A percentile compares a stretch with the other conserved stretches of the same genome.
These are phyloP conservation scores for Limonius californicus DNA, from an alignment of 1,140 invertebrate species.

Conservation along the genomic window DNA sequence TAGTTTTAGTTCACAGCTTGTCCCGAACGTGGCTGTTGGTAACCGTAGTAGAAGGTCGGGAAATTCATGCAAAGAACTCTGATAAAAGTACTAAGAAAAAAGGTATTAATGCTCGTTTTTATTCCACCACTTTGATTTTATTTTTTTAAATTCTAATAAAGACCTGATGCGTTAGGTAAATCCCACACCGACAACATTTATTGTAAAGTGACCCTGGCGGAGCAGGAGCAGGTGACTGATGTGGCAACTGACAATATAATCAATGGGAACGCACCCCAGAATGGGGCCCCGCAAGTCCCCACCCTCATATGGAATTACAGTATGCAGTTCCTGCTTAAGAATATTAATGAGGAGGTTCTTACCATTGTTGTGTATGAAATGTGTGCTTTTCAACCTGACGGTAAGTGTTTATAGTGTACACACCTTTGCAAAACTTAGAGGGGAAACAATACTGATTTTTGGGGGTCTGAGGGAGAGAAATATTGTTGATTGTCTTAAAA, in stretches of 20 bases:
- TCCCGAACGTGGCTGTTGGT: constrained; percentile 29
- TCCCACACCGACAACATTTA: constrained; percentile 58
- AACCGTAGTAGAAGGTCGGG: constrained; percentile 33
- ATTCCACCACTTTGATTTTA: not conserved
- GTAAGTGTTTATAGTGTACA: constrained; percentile 53
- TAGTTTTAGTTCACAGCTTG: constrained; percentile 33
- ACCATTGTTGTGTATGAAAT: constrained; percentile 76
- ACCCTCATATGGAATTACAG: constrained; percentile 67
- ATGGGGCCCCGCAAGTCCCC: constrained; percentile 50
- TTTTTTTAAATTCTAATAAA: not conserved
- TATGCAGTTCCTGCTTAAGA: constrained; percentile 80
- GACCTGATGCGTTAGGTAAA: constrained; percentile 35
- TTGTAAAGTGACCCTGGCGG: constrained; percentile 76
- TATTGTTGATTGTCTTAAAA: too few relatives aligned
- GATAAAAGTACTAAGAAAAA: constrained; percentile 31
- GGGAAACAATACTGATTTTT: too few relatives aligned
- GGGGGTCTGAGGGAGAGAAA: too few relatives aligned
- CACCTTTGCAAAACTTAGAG: too few relatives aligned
- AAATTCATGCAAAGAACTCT: constrained; percentile 30
- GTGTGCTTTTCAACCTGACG: constrained; percentile 74
- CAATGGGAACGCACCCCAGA: constrained; percentile 44
- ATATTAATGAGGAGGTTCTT: constrained; percentile 69
- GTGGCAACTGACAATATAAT: constrained; percentile 53
- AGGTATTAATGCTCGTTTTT: constrained; percentile 32
- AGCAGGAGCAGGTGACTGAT: constrained; percentile 69